Evolutionary conservation across 2,113 vertebrate genomes (phyloP), one percentile per base, ranked within the genome.

Genomic region (Corvus moneduloides): DNA sequence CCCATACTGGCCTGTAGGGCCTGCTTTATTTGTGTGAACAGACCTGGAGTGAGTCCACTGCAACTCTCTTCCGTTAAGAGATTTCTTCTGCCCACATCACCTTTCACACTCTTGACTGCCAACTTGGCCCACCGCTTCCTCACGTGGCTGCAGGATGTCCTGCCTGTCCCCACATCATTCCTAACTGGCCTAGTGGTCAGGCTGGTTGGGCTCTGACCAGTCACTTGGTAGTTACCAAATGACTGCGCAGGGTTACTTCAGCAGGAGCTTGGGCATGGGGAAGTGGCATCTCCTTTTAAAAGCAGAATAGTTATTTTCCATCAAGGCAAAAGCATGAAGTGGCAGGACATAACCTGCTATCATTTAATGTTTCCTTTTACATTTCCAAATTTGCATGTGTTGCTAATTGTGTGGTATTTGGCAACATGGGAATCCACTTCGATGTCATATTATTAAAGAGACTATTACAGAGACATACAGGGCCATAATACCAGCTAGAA

Each of bases 81-180:
- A 18, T 52, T 52, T 52, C 44, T 52, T 15, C 17, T 44, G 46
- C 84, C 37, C 37, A 7, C 11, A 43, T 43, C 26, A 67, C 26
- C 26, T 43, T 27, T 21, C 32, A 44, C 7, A 18, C 32, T 33
- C 23, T 8, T 8, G 62, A 27, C 35, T 26, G 18, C 32, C 21
- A 51, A 13, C 44, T 18, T 27, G 44, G 54, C 44, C 17, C 44
- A 32, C 37, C 21, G 11, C 6, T 37, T 10, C 44, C 27, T 33
- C 44, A 51, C 13, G 14, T 0, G 0, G 21, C 1, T 33, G 27
- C 22, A 68, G 14, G 33, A 86, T 33, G 22, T 68, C 27, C 32
- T 59, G 62, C 27, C 26, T 7, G 2, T 0, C 4, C 33, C 11
- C 37, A 37, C 27, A 52, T 27, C 54, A 44, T 27, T 68, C 37